Conservation (phyloP, 2,888 invertebrate species). For the Chorisops tibialis region DNA sequence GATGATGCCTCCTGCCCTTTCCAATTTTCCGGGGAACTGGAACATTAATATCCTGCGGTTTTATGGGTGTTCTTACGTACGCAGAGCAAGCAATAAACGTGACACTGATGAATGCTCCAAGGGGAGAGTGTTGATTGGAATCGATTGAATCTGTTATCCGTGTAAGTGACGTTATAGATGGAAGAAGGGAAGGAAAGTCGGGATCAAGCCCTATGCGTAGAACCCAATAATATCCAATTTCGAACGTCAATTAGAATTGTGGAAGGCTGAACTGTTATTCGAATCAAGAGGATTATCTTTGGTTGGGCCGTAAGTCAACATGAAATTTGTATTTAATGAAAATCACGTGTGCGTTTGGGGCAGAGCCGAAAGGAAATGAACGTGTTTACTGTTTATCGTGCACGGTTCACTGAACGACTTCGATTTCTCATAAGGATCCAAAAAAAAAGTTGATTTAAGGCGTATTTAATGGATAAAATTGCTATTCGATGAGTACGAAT, state of each 20-base stretch:
- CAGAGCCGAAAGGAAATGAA: no score
- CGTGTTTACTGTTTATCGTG: no score
- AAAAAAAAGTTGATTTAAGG: no score
- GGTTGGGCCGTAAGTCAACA: constrained; percentile 17
- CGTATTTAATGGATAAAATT: no score
- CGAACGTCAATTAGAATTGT: constrained; percentile 16
- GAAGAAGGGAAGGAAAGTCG: no score
- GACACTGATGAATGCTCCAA: neutral
- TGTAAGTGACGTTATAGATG: no score
- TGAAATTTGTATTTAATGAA: constrained; percentile 2
- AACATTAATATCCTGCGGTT: constrained; percentile 21
- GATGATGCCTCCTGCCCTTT: no score
- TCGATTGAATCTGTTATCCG: neutral
- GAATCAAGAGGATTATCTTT: constrained; percentile 18
- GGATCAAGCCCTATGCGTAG: no score
- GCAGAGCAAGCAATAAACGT: neutral
- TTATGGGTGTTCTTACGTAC: neutral
- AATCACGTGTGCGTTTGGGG: neutral
- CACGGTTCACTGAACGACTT: no score
- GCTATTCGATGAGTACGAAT: no score
- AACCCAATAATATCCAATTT: neutral
- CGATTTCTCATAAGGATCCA: no score
- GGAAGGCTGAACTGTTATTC: constrained; percentile 5
- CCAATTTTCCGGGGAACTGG: neutral
- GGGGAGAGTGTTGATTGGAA: neutral